Evolutionary conservation across 2,797 vertebrate genomes (phyloP), one percentile per base, ranked within the genome.

Genomic region (Philypnodon macrostomus): DNA sequence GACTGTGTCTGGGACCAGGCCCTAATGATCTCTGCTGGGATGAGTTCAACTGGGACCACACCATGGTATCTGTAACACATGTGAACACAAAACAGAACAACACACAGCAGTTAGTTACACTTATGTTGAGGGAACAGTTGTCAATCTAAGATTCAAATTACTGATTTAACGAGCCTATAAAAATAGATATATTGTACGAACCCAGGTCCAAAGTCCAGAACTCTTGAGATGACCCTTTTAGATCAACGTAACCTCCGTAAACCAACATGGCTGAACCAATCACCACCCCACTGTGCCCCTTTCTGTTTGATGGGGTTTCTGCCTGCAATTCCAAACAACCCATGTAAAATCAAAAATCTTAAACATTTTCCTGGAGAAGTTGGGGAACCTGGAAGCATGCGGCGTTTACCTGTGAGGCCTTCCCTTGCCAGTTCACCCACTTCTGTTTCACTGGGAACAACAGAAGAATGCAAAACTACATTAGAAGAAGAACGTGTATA

Each of bases 171-270:
- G 11, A 32, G n/a, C 45, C 5, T 10, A 24, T 47, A 34, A 47
- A n/a, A 15, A 31, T n/a, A 46, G 44, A 47, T 21, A 42, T 19
- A 31, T 31, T 24, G 27, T 29, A 75, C 88, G 90, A 52, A 93
- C 92, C 88, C 24, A 93, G 88, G 58, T 83, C 41, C 62, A 93
- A 86, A 57, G 70, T 85, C 94, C 94, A 95, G 26, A 96, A 92
- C 18, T 95, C 94, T 53, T 89, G 88, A 1, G 90, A 91, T 33
- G 90, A 82, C 49, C 93, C 93, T 63, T 84, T 92, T 23, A 94
- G 89, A 75, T 93, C 92, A 0, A 93, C 24, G 17, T 91, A 90
- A 10, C 94, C 94, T 19, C 93, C 92, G 0, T 95, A 95, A 48
- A 94, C 23, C 45, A 90, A 88, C 92, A 95, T 95, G 53, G 70